Evolutionary conservation across 1,140 invertebrate genomes (phyloP).

Genomic region (Neoseiulus cucumeris): DNA sequence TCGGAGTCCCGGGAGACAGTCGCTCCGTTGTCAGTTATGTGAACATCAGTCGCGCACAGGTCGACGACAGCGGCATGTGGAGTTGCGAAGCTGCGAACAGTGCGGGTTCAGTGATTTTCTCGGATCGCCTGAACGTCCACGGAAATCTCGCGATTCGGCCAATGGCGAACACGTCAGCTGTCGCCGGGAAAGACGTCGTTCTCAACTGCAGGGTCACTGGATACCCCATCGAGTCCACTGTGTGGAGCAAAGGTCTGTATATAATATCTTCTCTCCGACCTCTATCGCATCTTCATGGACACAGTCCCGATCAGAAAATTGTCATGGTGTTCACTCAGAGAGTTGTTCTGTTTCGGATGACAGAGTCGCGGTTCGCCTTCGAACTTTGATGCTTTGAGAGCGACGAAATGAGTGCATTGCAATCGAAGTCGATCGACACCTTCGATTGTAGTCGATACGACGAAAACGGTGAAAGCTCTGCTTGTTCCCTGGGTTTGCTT

Average conservation of each 20-base stretch:
- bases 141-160: slow-evolving; percentile 64
- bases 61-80: slow-evolving; percentile 29
- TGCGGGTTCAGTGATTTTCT: slow-evolving; percentile 33
- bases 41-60: slow-evolving; percentile 43
- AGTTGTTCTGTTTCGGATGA: no score
- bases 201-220: slow-evolving; percentile 82
- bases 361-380: no score
- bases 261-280: background rate
- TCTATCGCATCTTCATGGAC: no score
- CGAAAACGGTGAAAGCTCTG: no score
- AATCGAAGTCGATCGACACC: no score
- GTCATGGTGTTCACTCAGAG: no score
- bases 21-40: slow-evolving; percentile 51
- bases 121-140: slow-evolving; percentile 69
- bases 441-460: no score
- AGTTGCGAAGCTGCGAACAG: slow-evolving; percentile 39
- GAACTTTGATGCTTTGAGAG: no score
- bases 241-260: slow-evolving; percentile 58
- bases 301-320: no score
- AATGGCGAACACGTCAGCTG: slow-evolving; percentile 48
- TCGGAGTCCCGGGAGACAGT: slow-evolving; percentile 15
- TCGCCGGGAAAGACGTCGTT: slow-evolving; percentile 66
- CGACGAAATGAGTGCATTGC: no score
- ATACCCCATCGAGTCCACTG: slow-evolving; percentile 75
- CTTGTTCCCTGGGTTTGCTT: no score